These are phyloP conservation scores for Microcebus griseorufus DNA, from an alignment of 2,113 vertebrate genomes.

Conservation along the genomic window DNA sequence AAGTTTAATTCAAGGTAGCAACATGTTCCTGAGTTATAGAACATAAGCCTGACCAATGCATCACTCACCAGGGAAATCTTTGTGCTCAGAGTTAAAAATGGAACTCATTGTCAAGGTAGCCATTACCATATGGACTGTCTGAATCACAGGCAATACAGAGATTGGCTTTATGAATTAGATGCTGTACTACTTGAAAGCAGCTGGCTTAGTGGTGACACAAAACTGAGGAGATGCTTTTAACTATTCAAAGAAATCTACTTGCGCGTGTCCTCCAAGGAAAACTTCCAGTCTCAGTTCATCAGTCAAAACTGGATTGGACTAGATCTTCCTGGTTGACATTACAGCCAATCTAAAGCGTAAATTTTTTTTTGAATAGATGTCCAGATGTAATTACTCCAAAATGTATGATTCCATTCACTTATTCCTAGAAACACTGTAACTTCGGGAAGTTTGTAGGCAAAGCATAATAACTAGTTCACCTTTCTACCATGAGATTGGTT, in stretches of 20 bases:
- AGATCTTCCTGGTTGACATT: neutral
- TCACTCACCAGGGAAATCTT: neutral
- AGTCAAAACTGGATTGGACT: neutral
- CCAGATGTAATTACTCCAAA: neutral
- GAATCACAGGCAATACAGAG: neutral
- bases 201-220: neutral
- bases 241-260: neutral
- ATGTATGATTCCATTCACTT: neutral
- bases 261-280: neutral
- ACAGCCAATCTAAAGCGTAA: neutral
- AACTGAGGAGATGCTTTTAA: neutral
- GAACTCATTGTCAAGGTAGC: neutral
- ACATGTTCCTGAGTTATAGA: neutral
- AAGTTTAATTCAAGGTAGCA: constrained; percentile 15
- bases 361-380: neutral
- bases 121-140: constrained; percentile 9
- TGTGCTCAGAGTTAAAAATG: constrained; percentile 11
- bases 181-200: neutral
- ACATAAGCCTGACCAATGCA: neutral
- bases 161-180: constrained; percentile 7
- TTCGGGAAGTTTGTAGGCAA: neutral
- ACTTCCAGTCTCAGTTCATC: neutral
- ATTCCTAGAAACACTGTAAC: neutral
- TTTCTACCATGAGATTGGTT: neutral
- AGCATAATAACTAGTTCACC: neutral